Evolutionary conservation across 2,797 vertebrate genomes (phyloP), one percentile per base, ranked within the genome.

Genomic region (Falco naumanni): DNA sequence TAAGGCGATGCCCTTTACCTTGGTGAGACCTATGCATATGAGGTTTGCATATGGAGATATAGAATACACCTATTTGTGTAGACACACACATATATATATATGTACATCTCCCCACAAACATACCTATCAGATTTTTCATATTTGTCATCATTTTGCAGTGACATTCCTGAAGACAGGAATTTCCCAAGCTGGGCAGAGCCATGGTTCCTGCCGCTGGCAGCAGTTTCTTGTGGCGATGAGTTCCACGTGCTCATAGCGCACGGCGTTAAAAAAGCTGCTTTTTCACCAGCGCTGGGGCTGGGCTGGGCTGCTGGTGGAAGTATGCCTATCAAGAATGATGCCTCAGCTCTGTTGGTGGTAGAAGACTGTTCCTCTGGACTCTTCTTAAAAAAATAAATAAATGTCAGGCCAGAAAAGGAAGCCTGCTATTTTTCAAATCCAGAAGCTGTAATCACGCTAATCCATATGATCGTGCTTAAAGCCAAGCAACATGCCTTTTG

Each of bases 311-410:
- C 54, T 33, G 64, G 26, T 86, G 93, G 72, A 72, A 76, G 53
- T 10, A 19, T 5, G 37, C 85, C 93, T 88, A 39, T 81, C 91
- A 43, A 45, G 59, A 66, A 53, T 13, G 12, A 53, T 80, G 86
- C 87, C 7, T 17, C 91, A 11, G 93, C 94, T 87, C 91, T 51
- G 31, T 64, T 94, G 96, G 93, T 93, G 96, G 94, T 4, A 88
- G 63, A n/a, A 85, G 90, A 85, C 68, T 89, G 84, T 83, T 89
- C 93, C 90, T 83, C 94, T 51, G 92, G 78, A 87, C 41, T 90
- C 54, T 5, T 22, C 96, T 87, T 94, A 96, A 92, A 97, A 96
- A 93, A 95, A 95, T 85, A 96, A 97, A 95, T 95, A 85, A 89
- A 80, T 15, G 86, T 89, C 94, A 93, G 83, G 75, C 68, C 90